Conservation (phyloP, 2,888 invertebrate genomes). For the Apamea crenata region DNA sequence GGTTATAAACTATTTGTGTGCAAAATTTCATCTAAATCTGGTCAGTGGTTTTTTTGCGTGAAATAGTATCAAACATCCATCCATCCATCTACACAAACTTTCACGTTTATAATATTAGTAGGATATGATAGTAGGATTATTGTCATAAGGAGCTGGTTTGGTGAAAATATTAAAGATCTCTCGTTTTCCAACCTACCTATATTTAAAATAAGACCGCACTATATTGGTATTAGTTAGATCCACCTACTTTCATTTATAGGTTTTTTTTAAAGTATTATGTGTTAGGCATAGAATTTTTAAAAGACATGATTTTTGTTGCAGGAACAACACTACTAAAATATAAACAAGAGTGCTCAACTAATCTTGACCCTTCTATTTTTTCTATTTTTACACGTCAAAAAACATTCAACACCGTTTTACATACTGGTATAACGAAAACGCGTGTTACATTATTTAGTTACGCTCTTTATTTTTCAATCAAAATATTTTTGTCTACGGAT, state of each 20-base stretch:
- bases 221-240: not conserved
- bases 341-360: slow-evolving; percentile 25
- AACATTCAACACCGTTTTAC: slow-evolving; percentile 53
- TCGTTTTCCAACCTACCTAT: not conserved
- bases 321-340: not conserved
- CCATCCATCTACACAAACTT: too few relatives aligned
- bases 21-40: too few relatives aligned
- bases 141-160: not conserved
- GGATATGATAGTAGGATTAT: not conserved
- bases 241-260: not conserved
- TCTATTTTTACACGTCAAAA: slow-evolving; percentile 27
- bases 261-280: not conserved
- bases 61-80: too few relatives aligned
- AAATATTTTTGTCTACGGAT: slow-evolving; percentile 87
- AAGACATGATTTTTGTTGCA: not conserved
- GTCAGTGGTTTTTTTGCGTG: too few relatives aligned
- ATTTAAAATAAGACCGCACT: not conserved
- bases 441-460: slow-evolving; percentile 80
- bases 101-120: too few relatives aligned
- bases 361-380: slow-evolving; percentile 57
- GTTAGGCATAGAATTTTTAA: not conserved
- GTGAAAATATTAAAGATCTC: not conserved
- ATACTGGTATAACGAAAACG: slow-evolving; percentile 68
- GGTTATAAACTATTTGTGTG: too few relatives aligned
- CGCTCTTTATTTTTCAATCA: slow-evolving; percentile 89